Evolutionary conservation across 92 coral and sea anemone species (phyloP).

Genomic region (Actinernus sp.): DNA sequence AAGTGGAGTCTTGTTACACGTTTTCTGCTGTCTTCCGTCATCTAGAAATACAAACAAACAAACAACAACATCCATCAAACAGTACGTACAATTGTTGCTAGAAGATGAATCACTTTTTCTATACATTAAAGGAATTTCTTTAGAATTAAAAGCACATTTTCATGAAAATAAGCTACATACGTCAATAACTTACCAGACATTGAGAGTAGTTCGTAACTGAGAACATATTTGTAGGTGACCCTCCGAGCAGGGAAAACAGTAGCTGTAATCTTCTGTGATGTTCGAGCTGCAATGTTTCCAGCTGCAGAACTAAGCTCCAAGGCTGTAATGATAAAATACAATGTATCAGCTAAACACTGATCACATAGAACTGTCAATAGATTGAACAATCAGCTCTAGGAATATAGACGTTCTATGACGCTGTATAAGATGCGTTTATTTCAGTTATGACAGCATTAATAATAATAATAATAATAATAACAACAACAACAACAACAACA

Average conservation of each 20-base stretch:
- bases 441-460: no score
- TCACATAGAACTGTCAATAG: background rate
- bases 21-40: constrained; percentile 42
- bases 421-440: no score
- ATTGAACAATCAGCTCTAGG: background rate
- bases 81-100: no score
- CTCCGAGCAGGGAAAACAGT: constrained; percentile 85
- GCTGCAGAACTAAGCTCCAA: constrained; percentile 59
- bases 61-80: background rate
- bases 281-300: constrained; percentile 89
- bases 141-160: no score
- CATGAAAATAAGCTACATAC: no score
- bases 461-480: no score
- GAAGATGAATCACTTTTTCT: no score
- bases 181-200: constrained; percentile 52
- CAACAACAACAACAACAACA: no score
- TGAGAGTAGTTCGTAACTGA: constrained; percentile 80
- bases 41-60: constrained; percentile 11
- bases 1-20: constrained; percentile 64
- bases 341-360: no score
- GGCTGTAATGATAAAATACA: constrained; percentile 17
- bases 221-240: constrained; percentile 67
- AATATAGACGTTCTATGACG: no score
- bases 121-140: no score
- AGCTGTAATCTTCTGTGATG: constrained; percentile 80